Conservation (phyloP, 2,797 vertebrate genomes). For the Muraenolepis orangiensis region DNA sequence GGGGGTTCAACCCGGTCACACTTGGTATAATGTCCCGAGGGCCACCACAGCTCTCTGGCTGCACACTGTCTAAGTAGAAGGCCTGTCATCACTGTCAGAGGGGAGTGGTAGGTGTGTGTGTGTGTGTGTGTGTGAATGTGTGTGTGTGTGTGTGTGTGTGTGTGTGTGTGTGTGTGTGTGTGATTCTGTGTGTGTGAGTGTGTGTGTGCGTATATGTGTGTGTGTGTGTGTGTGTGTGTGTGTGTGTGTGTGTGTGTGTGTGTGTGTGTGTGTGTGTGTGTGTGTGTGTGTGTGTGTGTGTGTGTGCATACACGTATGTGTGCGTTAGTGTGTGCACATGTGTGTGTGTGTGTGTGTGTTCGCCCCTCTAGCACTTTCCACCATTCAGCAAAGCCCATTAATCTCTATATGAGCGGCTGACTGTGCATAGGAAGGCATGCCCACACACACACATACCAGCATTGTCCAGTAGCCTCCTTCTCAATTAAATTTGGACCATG, state of each 20-base stretch:
- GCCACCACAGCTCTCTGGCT: neutral
- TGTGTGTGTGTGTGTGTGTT: constrained; percentile 2
- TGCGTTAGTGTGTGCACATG: neutral
- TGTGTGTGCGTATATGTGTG: too few relatives aligned
- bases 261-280: too few relatives aligned
- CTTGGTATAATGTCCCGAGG: neutral
- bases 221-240: too few relatives aligned
- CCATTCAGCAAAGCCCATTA: constrained; percentile 18
- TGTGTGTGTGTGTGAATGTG: too few relatives aligned
- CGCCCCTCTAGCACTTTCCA: neutral
- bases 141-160: too few relatives aligned
- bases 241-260: neutral
- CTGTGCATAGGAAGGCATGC: constrained; percentile 17
- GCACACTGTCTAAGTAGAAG: neutral
- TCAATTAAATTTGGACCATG: constrained; percentile 1
- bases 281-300: too few relatives aligned
- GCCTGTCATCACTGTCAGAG: neutral
- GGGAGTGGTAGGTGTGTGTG: too few relatives aligned
- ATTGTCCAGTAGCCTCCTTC: neutral
- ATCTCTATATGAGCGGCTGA: constrained; percentile 25
- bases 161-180: too few relatives aligned
- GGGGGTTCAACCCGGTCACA: neutral
- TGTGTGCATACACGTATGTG: too few relatives aligned
- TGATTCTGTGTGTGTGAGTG: too few relatives aligned
- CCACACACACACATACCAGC: constrained; percentile 7